Conservation (phyloP, 2,113 vertebrate genomes). For the Pelmatolapia mariae region DNA sequence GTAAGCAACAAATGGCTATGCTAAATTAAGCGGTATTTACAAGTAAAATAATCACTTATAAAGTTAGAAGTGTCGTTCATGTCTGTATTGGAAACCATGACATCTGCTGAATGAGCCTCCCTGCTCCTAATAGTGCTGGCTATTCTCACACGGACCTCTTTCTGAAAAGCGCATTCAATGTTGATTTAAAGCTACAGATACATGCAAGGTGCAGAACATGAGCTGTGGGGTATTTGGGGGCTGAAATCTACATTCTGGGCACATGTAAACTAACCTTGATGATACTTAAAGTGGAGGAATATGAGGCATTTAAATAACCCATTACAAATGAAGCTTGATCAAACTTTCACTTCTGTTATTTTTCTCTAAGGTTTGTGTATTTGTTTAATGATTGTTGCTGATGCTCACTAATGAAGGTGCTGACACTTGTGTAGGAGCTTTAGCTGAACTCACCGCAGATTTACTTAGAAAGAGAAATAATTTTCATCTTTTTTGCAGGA, state of each 20-base stretch:
- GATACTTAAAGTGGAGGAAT: not conserved
- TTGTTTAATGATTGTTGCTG: not conserved
- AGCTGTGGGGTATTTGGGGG: not conserved
- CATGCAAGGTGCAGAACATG: not conserved
- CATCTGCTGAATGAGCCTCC: not conserved
- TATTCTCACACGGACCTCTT: not conserved
- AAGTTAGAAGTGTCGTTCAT: not conserved
- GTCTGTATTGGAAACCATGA: not conserved
- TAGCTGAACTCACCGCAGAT: not conserved
- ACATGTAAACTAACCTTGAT: not conserved
- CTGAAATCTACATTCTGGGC: not conserved
- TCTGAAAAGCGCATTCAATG: not conserved
- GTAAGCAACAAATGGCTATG: not conserved
- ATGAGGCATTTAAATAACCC: not conserved
- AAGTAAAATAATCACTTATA: not conserved
- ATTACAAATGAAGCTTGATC: not conserved
- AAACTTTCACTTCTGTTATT: not conserved
- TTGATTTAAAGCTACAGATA: not conserved
- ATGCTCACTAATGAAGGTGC: not conserved
- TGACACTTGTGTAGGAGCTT: not conserved
- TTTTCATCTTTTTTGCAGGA: not conserved
- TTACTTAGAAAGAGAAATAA: not conserved
- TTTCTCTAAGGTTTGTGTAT: not conserved
- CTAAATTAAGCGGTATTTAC: not conserved
- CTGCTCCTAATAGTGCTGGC: not conserved